These are phyloP conservation scores for Epizoanthus scotinus DNA, from an alignment of 92 coral and sea anemone genomes.

Conservation along the genomic window DNA sequence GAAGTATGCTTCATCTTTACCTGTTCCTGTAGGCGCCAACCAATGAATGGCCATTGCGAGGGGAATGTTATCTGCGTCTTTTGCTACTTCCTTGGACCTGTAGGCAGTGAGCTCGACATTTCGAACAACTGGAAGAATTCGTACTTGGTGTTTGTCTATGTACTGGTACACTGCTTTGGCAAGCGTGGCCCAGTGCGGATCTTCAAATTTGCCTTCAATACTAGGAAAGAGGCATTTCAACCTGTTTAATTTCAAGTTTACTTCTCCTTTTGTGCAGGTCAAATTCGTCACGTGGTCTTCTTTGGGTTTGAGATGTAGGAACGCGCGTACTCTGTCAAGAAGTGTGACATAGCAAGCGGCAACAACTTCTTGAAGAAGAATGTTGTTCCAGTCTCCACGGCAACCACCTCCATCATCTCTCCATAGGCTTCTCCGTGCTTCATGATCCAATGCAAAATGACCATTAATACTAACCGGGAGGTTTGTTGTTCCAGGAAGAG, in stretches of 20 bases:
- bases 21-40: constrained; percentile 54
- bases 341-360: constrained; percentile 73
- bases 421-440: constrained; percentile 69
- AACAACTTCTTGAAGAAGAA: constrained; percentile 57
- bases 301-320: constrained; percentile 26
- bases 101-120: too few species aligned
- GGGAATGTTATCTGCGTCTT: too few species aligned
- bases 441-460: constrained; percentile 81
- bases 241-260: not conserved
- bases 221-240: constrained; percentile 35
- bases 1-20: constrained; percentile 43
- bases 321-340: constrained; percentile 49
- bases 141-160: constrained; percentile 32
- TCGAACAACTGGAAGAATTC: constrained; percentile 70
- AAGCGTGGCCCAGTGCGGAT: constrained; percentile 27
- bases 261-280: constrained; percentile 2
- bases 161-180: constrained; percentile 39
- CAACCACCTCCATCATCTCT: constrained; percentile 59
- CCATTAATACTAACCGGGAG: constrained; percentile 91
- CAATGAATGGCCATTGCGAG: constrained; percentile 12
- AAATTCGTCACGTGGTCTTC: constrained; percentile 20
- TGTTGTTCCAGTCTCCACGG: constrained; percentile 71
- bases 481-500: constrained; percentile 70
- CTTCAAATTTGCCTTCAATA: not conserved
- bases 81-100: not conserved